Base-by-base conservation (phyloP, 2,797 vertebrate species). In the Argyrosomus regius region DNA sequence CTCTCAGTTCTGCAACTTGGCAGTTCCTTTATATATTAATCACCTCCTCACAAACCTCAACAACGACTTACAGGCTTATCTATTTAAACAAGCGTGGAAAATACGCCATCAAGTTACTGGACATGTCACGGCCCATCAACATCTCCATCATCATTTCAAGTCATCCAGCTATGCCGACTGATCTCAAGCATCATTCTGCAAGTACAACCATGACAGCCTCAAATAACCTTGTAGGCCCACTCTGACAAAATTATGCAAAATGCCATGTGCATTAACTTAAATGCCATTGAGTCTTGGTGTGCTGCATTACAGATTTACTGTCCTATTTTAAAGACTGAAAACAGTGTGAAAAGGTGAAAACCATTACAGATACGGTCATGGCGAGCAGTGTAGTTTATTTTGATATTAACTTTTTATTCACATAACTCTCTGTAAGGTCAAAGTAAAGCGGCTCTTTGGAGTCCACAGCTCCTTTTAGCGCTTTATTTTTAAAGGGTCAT, bases 221-320 rank as follows among this genome's bases (percentile, higher is more conserved):
- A 31, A 13, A 59, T 62, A 70, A 71, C 78, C 60, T 43, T 26
- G 54, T 26, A 16, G 39, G 9, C 18, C 59, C 1, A 6, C 6
- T 18, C 52, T 50, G 60, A 72, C 17, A 63, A 66, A 74, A 61
- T 68, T 17, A 53, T n/a, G 22, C 39, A 50, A 61, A 69, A 54
- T 45, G 56, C 17, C 18, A 43, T 5, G 39, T 75, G 24, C 22
- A 41, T 75, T 65, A 54, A 68, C 52, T 62, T 66, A 50, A 86
- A 83, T 86, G 69, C 68, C 77, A 70, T 1, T 7, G 73, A 74
- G 45, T 75, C 72, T 22, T 68, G 50, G 57, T 50, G 52, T 60
- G 35, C 72, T 59, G 22, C 46, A 1, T 35, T 35, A 26, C 45
- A 53, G 14, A 39, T 75, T 72, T 49, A 64, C 4, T 17, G 57